These are phyloP conservation scores for Paraplagusia blochii DNA, from an alignment of 2,113 vertebrate species.

Conservation along the genomic window DNA sequence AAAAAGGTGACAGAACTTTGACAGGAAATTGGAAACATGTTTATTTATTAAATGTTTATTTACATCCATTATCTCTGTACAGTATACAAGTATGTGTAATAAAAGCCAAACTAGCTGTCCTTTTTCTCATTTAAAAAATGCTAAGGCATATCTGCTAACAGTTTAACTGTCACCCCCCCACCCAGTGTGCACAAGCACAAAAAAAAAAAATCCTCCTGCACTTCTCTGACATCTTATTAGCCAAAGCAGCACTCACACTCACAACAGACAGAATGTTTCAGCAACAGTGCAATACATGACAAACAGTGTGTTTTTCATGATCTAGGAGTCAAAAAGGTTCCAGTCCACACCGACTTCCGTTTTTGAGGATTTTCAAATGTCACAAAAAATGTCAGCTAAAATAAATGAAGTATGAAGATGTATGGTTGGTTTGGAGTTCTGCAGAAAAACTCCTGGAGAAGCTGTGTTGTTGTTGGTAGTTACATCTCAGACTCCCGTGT, in stretches of 20 bases:
- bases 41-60: conserved; percentile 75
- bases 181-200: conserved; percentile 52
- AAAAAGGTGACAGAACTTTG: too few relatives aligned
- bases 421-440: too few relatives aligned
- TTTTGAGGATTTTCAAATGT: conserved; percentile 24
- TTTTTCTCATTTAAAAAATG: conserved; percentile 73
- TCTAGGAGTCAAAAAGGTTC: conserved; percentile 28
- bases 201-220: conserved; percentile 42
- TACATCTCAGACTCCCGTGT: too few relatives aligned
- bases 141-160: conserved; percentile 81
- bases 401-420: conserved; percentile 40
- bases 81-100: conserved; percentile 81
- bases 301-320: conserved; percentile 50
- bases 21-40: background rate
- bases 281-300: conserved; percentile 68
- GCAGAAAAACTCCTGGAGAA: too few relatives aligned
- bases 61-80: conserved; percentile 72
- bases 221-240: conserved; percentile 49
- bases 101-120: conserved; percentile 80
- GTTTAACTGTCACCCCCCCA: conserved; percentile 50
- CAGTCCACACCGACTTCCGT: conserved; percentile 1
- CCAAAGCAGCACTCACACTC: conserved; percentile 63
- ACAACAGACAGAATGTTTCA: conserved; percentile 57
- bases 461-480: too few relatives aligned
- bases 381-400: conserved; percentile 17